phyloP scores from a whole-genome alignment of 2,797 vertebrate species.

The Cheirogaleus major region DNA sequence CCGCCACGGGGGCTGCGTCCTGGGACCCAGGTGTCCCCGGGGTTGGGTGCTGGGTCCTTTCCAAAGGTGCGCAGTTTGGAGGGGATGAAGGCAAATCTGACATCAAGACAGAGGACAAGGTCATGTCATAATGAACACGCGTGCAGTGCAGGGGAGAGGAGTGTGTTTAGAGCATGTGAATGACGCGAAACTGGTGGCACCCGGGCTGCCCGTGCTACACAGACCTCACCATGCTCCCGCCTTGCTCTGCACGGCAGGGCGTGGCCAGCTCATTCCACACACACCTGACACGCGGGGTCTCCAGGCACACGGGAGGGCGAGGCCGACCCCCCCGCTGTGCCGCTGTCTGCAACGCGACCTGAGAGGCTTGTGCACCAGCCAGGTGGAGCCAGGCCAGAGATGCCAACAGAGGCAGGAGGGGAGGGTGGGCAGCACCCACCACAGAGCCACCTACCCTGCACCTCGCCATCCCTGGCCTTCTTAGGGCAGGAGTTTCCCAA shows the following conservation, averaged over 20 bases:
- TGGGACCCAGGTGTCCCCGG: background rate
- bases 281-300: background rate
- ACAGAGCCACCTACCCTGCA: background rate
- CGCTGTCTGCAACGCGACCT: background rate
- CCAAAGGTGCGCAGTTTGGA: background rate
- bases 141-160: background rate
- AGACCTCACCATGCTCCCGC: too few species aligned
- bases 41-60: accelerated
- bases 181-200: too few species aligned
- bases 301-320: background rate
- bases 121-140: accelerated
- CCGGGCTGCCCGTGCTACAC: too few species aligned
- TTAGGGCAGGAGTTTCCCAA: background rate
- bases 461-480: too few species aligned
- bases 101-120: background rate
- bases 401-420: background rate
- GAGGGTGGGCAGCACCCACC: background rate
- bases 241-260: too few species aligned
- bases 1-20: background rate
- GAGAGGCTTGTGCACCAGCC: background rate
- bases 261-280: background rate
- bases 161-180: background rate
- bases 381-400: background rate
- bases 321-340: background rate
- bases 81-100: background rate